Evolutionary conservation across 1,140 invertebrate species (phyloP).

Genomic region (Melanaphis sacchari): DNA sequence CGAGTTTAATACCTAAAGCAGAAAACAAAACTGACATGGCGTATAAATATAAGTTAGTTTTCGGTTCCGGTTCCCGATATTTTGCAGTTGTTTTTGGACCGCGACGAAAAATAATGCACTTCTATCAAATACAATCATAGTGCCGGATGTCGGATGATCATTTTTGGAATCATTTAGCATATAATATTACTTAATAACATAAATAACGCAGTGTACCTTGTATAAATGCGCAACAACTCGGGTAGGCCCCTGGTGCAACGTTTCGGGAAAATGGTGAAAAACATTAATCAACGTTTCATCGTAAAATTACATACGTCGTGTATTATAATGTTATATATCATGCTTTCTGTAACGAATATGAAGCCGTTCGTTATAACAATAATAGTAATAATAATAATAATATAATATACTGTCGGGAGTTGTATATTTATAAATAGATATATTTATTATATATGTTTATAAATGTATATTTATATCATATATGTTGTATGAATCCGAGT

Average conservation of each 20-base stretch:
- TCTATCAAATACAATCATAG: background rate
- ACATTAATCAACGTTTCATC: slow-evolving; percentile 15
- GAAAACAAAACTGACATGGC: no score
- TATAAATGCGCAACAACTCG: background rate
- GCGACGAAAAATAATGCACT: background rate
- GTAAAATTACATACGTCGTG: background rate
- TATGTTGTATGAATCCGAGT: background rate
- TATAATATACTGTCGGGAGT: background rate
- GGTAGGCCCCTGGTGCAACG: background rate
- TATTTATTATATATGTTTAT: no score
- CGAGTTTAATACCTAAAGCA: no score
- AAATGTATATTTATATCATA: no score
- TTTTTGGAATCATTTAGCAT: background rate
- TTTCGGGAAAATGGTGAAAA: background rate
- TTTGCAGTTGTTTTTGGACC: background rate
- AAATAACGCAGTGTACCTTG: background rate
- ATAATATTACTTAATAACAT: background rate
- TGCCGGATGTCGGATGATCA: background rate
- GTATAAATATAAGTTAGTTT: background rate
- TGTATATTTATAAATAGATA: background rate
- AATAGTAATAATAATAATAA: background rate
- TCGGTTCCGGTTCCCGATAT: background rate
- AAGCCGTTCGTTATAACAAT: slow-evolving; percentile 5
- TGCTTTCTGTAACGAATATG: background rate
- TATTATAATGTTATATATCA: background rate